Evolutionary conservation across 2,797 vertebrate genomes (phyloP).

Genomic region (Sylvilagus floridanus): DNA sequence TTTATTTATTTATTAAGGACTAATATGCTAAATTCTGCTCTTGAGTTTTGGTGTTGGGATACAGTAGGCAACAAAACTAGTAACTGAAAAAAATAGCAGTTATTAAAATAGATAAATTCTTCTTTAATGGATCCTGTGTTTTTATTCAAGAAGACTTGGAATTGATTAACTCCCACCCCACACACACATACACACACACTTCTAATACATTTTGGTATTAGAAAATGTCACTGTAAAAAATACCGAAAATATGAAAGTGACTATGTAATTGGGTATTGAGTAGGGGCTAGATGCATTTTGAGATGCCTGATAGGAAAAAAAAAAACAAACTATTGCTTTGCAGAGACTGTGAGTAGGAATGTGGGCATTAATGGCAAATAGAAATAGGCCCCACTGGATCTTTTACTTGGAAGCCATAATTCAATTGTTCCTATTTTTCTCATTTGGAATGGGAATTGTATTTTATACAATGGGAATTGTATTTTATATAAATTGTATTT

Average conservation of each 20-base stretch:
- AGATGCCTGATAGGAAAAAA: not conserved
- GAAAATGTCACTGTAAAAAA: not conserved
- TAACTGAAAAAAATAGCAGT: too few species aligned
- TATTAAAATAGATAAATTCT: not conserved
- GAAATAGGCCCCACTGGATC: not conserved
- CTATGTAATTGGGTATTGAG: not conserved
- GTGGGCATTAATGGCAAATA: not conserved
- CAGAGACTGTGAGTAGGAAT: not conserved
- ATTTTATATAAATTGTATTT: too few species aligned
- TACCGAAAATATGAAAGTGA: not conserved
- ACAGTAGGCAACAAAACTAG: not conserved
- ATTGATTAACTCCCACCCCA: not conserved
- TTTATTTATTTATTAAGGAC: not conserved
- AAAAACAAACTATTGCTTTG: not conserved
- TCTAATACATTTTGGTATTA: not conserved
- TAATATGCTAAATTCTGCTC: not conserved
- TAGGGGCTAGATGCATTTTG: not conserved
- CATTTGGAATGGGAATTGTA: not conserved
- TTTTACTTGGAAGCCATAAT: not conserved
- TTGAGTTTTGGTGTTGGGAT: not conserved
- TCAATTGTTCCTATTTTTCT: not conserved
- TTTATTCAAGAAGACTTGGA: not conserved
- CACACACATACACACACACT: not conserved
- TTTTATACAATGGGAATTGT: not conserved
- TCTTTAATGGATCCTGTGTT: not conserved